Base-by-base conservation (phyloP, 2,888 invertebrate genomes). In the Zaprionus bogoriensis region DNA sequence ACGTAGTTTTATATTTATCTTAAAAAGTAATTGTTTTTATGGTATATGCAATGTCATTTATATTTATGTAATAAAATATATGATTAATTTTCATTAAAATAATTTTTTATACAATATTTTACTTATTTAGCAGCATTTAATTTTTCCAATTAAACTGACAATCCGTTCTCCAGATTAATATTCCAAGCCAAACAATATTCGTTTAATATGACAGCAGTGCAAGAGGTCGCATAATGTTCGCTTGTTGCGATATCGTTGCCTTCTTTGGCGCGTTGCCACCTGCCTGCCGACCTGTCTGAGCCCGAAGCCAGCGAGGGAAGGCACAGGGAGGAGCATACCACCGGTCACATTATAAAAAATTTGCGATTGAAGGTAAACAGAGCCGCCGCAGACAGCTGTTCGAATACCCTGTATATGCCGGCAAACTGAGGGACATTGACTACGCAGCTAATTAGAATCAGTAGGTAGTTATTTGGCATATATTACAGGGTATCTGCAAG, bases 311-410 rank as follows among this genome's bases (percentile, higher is more conserved):
- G 30, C 12, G 30, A n/a, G 30, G 30, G 20, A 17, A 17, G 14
- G 3, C 6, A 9, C 12, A 23, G 41, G 22, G 52, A 27, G 53
- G 38, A 36, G 44, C 62, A 41, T 54, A 62, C 17, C 51, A 52
- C 17, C 23, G 58, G 63, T 38, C 53, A 50, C 53, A 52, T 57
- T 53, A 53, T 63, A 55, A 55, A 65, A 61, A 57, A 63, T 48
- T 70, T 48, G 67, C 60, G 57, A 72, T 66, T 65, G 60, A 61
- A 71, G 64, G 54, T 62, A 48, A 64, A 60, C 60, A 25, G 10
- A 30, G 9, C 17, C 28, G 41, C 41, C 27, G 27, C 20, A 73
- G 77, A 58, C 66, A 73, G 71, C 55, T 68, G 73, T 41, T 41
- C 17, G 0, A 7, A 72, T 71, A 68, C 68, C 68, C 68, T 55